Conservation (phyloP, 2,113 vertebrate species). For the Capra hircus region DNA sequence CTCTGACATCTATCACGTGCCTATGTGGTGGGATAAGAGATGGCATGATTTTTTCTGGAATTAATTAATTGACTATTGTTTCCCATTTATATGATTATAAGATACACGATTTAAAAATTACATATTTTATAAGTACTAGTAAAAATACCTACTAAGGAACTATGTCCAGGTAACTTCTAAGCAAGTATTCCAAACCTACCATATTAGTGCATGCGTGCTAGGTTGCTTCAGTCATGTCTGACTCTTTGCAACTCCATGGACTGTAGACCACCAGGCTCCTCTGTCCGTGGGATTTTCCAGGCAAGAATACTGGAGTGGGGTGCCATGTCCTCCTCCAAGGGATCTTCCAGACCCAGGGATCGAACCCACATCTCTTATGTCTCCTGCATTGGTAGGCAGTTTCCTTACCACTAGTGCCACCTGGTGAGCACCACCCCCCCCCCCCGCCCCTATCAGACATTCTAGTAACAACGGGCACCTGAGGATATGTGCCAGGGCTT, state of each 20-base stretch:
- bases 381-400: neutral
- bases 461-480: neutral
- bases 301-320: neutral
- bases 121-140: neutral
- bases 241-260: neutral
- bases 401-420: neutral
- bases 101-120: neutral
- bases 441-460: neutral
- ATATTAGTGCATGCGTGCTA: neutral
- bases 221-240: neutral
- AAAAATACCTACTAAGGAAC: neutral
- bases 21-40: neutral
- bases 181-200: neutral
- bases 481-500: neutral
- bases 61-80: neutral
- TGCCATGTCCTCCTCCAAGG: neutral
- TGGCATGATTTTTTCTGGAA: neutral
- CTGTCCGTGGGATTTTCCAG: neutral
- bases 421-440: too few relatives aligned
- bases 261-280: neutral
- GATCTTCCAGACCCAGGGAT: neutral
- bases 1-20: neutral
- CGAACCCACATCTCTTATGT: rapidly evolving
- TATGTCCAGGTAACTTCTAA: neutral
- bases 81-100: neutral